These are phyloP conservation scores for Clarias fuscus DNA, from an alignment of 2,797 vertebrate species.

Conservation along the genomic window DNA sequence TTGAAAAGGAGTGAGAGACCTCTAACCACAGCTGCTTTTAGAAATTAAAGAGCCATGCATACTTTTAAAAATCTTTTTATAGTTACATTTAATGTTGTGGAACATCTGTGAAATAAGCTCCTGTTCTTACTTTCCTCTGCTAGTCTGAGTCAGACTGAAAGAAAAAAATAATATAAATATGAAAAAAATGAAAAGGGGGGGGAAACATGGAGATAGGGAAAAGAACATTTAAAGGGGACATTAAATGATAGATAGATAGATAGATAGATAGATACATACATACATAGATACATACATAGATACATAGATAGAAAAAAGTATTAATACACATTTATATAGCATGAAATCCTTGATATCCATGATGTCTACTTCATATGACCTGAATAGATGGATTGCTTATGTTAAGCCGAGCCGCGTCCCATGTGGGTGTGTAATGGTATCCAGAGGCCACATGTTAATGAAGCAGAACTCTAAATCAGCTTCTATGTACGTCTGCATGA, in stretches of 20 bases:
- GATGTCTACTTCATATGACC: background rate
- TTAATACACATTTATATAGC: background rate
- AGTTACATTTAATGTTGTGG: background rate
- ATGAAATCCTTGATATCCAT: background rate
- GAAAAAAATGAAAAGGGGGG: background rate
- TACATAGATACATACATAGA: background rate
- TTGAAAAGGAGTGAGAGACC: background rate
- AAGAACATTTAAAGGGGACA: background rate
- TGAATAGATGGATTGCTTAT: background rate
- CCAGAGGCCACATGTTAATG: background rate
- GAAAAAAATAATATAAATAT: background rate
- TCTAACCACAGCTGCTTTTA: background rate
- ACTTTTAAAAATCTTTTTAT: background rate
- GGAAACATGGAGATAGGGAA: background rate
- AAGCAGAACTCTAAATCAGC: background rate
- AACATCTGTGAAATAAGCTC: background rate
- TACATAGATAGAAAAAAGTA: background rate
- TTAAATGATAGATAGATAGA: background rate
- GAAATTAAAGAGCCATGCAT: background rate
- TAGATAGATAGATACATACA: background rate
- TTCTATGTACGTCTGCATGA: slow-evolving; percentile 26
- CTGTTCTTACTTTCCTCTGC: background rate
- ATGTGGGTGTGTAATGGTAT: background rate
- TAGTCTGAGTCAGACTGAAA: background rate
- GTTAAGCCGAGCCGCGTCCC: background rate